A percentile compares a stretch with the other conserved stretches of the same genome.
These are phyloP conservation scores for Thalassarche chlororhynchos DNA, from an alignment of 2,113 vertebrate genomes.

Conservation along the genomic window DNA sequence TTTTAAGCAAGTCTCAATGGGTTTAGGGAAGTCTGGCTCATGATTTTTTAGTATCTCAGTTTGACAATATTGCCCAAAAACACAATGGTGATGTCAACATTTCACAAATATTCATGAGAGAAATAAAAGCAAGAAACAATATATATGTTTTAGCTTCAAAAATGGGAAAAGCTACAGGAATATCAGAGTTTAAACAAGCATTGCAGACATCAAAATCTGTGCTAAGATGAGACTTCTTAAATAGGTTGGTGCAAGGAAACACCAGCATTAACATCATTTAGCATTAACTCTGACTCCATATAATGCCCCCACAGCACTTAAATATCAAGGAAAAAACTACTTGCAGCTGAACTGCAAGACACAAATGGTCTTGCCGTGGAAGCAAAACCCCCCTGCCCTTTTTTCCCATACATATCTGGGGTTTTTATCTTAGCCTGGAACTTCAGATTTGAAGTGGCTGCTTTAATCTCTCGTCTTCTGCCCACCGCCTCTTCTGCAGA, in stretches of 20 bases:
- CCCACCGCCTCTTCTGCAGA: not conserved
- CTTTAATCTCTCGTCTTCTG: not conserved
- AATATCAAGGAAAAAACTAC: not conserved
- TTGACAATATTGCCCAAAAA: not conserved
- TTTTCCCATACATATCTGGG: not conserved
- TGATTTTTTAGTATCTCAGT: not conserved
- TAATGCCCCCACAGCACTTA: not conserved
- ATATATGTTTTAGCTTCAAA: not conserved
- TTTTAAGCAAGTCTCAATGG: not conserved
- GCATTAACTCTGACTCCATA: not conserved
- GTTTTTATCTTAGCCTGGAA: not conserved
- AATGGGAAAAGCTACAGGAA: not conserved
- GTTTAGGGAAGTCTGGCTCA: not conserved
- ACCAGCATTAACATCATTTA: not conserved
- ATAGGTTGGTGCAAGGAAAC: not conserved
- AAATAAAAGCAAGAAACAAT: not conserved
- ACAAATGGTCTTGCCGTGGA: not conserved
- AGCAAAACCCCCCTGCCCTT: not conserved
- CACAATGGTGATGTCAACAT: not conserved
- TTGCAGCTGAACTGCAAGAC: not conserved
- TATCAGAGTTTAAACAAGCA: not conserved
- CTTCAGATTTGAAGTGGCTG: not conserved
- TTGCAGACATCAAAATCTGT: not conserved
- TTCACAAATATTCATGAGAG: not conserved
- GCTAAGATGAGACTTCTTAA: not conserved